These are phyloP conservation scores for Cacatua alba DNA, from an alignment of 2,113 vertebrate genomes.

Conservation along the genomic window DNA sequence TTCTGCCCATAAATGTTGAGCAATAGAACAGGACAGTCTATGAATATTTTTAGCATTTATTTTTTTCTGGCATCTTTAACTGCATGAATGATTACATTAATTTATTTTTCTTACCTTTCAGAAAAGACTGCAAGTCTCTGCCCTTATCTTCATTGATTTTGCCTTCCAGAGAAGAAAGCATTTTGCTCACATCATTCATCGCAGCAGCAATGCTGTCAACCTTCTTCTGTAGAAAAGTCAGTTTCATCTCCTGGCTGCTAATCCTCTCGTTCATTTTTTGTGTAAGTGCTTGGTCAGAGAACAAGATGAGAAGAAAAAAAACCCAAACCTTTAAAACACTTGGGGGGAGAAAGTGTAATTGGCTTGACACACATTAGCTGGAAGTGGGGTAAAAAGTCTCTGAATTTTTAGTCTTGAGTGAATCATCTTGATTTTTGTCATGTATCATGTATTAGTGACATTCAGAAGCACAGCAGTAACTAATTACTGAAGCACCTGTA, in stretches of 20 bases:
- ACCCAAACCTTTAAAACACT: neutral
- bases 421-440: constrained; percentile 23
- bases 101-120: constrained; percentile 78
- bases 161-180: constrained; percentile 73
- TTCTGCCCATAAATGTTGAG: neutral
- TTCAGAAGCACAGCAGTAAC: constrained; percentile 8
- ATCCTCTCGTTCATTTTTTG: constrained; percentile 75
- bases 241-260: constrained; percentile 72
- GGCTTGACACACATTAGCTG: neutral
- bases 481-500: constrained; percentile 41
- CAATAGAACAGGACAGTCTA: neutral
- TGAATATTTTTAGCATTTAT: neutral
- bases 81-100: constrained; percentile 60
- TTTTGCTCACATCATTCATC: constrained; percentile 60
- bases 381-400: neutral
- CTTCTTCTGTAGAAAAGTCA: constrained; percentile 75
- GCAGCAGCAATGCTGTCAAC: constrained; percentile 72
- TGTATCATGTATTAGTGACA: neutral
- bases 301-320: neutral
- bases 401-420: neutral
- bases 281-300: constrained; percentile 51
- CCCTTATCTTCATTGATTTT: constrained; percentile 79
- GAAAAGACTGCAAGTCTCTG: constrained; percentile 68
- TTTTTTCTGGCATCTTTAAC: neutral
- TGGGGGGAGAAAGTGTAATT: neutral